phyloP scores from a whole-genome alignment of 1,140 invertebrate genomes.

The Zaprionus camerounensis region DNA sequence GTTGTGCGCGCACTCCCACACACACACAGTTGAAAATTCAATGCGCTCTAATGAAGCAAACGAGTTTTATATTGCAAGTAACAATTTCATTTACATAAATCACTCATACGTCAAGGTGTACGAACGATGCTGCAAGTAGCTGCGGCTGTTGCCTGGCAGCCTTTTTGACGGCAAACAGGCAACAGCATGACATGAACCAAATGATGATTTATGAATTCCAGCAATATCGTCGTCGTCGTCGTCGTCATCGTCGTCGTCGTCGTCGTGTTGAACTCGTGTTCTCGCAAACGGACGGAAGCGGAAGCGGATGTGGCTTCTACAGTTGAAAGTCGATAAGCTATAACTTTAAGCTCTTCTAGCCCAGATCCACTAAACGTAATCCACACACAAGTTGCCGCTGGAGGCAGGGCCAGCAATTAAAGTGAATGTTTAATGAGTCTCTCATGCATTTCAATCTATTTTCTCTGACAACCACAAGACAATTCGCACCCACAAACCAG shows the following conservation, averaged over 20 bases:
- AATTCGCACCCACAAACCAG: constrained; percentile 14
- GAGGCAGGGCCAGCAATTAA: constrained; percentile 25
- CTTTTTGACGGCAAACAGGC: constrained; percentile 61
- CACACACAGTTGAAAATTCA: constrained; percentile 14
- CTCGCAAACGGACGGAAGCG: background rate
- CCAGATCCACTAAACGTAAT: background rate
- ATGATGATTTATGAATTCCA: constrained; percentile 68
- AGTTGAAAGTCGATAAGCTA: constrained; percentile 10
- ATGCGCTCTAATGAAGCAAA: constrained; percentile 49
- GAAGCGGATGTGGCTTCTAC: background rate
- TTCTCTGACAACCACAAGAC: constrained; percentile 10
- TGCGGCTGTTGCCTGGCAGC: constrained; percentile 33
- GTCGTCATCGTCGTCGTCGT: no score
- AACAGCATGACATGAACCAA: constrained; percentile 68
- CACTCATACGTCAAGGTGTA: constrained; percentile 65
- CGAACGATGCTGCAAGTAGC: constrained; percentile 23
- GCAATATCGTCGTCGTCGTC: background rate
- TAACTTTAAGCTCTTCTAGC: constrained; percentile 7
- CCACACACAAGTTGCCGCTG: background rate
- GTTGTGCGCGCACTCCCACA: background rate
- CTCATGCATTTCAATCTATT: constrained; percentile 12
- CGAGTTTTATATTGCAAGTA: constrained; percentile 41
- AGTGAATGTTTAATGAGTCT: constrained; percentile 18
- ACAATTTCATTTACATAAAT: constrained; percentile 76
- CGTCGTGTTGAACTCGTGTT: background rate